Conservation (phyloP, 2,888 invertebrate species). For the Isoperla grammatica region DNA sequence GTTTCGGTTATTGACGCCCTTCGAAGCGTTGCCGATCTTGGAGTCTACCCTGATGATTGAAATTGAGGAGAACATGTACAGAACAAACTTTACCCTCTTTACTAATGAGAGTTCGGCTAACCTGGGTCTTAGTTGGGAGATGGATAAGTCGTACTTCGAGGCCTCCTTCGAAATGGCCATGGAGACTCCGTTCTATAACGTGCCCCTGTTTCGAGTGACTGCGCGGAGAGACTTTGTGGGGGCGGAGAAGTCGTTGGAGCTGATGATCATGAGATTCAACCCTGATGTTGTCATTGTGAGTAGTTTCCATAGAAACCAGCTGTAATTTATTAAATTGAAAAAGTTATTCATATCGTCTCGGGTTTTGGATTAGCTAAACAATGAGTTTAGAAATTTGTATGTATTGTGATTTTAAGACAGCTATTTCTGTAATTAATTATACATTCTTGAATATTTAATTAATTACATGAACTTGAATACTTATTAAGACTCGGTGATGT, state of each 20-base stretch:
- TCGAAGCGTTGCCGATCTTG: constrained; percentile 19
- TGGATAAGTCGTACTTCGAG: constrained; percentile 60
- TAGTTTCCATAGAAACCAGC: background rate
- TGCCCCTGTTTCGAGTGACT: constrained; percentile 59
- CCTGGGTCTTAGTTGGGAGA: constrained; percentile 38
- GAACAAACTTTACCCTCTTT: constrained; percentile 20
- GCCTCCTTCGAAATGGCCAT: constrained; percentile 56
- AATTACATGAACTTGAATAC: no score
- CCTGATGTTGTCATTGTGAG: constrained; percentile 32
- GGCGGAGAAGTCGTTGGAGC: constrained; percentile 56
- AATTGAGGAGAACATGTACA: constrained; percentile 15
- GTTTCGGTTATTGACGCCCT: constrained; percentile 38
- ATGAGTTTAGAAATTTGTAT: constrained; percentile 36
- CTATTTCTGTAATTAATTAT: background rate
- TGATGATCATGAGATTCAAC: constrained; percentile 48
- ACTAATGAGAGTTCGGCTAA: constrained; percentile 17
- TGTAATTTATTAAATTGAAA: constrained; percentile 50
- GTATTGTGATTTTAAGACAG: background rate
- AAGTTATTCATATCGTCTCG: no score
- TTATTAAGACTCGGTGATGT: no score
- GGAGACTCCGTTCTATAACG: constrained; percentile 55
- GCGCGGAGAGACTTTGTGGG: constrained; percentile 65
- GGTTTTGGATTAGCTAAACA: no score
- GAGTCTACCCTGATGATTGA: constrained; percentile 18
- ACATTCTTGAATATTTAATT: no score